Conservation (phyloP, 2,113 vertebrate species). For the Rhabdomys dilectus region DNA sequence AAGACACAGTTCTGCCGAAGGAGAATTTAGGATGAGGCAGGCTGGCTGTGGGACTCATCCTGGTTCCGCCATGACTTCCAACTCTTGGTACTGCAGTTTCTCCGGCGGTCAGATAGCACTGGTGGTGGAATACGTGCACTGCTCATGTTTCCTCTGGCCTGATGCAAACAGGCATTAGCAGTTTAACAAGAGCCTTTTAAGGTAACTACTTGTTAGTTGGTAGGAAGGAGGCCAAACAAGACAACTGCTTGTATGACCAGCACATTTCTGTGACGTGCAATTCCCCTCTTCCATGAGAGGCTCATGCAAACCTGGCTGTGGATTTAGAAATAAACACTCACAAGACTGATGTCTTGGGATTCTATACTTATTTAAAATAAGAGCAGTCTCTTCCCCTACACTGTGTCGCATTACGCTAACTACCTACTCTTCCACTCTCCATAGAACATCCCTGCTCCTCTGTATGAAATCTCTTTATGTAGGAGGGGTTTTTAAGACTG, state of each 20-base stretch:
- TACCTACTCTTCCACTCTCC: background rate
- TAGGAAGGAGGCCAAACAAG: conserved; percentile 3
- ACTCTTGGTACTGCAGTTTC: background rate
- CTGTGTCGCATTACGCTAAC: background rate
- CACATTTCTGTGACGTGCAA: background rate
- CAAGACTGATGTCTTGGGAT: background rate
- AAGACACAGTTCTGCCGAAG: background rate
- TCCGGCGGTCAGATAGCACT: background rate
- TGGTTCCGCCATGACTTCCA: background rate
- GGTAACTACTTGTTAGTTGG: conserved; percentile 17
- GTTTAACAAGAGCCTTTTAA: conserved; percentile 33
- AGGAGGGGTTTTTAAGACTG: background rate
- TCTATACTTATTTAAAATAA: background rate
- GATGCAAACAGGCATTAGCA: background rate
- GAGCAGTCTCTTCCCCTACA: background rate
- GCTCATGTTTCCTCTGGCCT: background rate
- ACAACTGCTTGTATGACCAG: background rate
- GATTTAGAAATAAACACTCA: background rate
- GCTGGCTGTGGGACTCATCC: background rate
- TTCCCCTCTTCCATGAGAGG: background rate
- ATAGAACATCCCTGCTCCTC: background rate
- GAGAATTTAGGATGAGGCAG: background rate
- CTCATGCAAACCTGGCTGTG: background rate
- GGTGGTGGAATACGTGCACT: background rate
- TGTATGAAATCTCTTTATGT: background rate